phyloP scores from a whole-genome alignment of 2,888 invertebrate species.

The Hirtodrosophila duncani region DNA sequence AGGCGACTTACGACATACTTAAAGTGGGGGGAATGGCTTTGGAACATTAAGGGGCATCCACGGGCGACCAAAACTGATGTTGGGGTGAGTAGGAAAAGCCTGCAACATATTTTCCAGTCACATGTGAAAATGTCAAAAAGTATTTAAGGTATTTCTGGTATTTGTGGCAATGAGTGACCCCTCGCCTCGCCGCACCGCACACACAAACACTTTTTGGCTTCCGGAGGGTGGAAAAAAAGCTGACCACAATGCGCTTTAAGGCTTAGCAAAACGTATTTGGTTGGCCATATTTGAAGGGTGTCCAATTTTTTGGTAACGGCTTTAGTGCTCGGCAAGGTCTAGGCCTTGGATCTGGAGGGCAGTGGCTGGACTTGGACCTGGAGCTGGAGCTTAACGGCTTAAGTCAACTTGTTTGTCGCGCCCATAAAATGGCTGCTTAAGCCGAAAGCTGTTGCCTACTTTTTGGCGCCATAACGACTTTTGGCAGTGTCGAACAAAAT shows the following conservation, averaged over 20 bases:
- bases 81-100: too few relatives aligned
- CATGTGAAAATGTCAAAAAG: conserved; percentile 36
- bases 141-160: conserved; percentile 35
- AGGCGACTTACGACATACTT: conserved; percentile 12
- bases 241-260: conserved; percentile 60
- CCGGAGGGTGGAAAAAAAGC: too few relatives aligned
- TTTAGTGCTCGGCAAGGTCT: conserved; percentile 20
- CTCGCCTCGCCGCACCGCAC: neutral
- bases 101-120: conserved; percentile 16
- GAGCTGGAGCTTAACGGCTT: conserved; percentile 48
- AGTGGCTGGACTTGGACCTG: too few relatives aligned
- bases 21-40: neutral
- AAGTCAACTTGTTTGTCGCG: conserved; percentile 33
- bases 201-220: conserved; percentile 8
- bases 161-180: conserved; percentile 27
- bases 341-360: too few relatives aligned
- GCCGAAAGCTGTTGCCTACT: conserved; percentile 13
- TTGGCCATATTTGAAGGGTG: conserved; percentile 5
- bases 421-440: conserved; percentile 31
- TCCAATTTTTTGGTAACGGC: neutral
- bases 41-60: too few relatives aligned
- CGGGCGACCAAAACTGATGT: too few relatives aligned
- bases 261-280: conserved; percentile 38
- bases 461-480: conserved; percentile 21
- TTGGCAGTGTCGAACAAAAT: conserved; percentile 45